phyloP scores from a whole-genome alignment of 2,797 vertebrate species.

The Pogoniulus pusillus region DNA sequence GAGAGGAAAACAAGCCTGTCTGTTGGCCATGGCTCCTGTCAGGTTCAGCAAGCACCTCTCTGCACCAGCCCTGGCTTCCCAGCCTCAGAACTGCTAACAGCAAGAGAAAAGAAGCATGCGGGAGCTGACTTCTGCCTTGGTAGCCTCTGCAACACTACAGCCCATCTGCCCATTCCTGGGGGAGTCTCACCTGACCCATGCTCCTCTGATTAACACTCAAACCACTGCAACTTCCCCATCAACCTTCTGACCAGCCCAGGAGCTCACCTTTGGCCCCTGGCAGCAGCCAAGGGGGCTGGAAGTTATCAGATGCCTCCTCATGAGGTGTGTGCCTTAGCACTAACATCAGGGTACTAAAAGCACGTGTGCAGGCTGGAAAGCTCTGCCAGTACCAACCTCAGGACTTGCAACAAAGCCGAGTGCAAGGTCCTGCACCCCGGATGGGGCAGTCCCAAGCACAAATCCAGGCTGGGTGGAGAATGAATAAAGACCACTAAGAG shows the following conservation, averaged over 20 bases:
- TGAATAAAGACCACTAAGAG: no score
- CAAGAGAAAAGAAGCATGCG: background rate
- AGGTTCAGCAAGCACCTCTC: background rate
- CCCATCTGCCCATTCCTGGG: background rate
- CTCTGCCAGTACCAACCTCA: no score
- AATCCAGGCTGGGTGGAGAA: no score
- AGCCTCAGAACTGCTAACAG: background rate
- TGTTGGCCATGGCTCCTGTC: background rate
- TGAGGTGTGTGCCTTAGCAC: accelerated
- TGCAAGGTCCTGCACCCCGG: no score
- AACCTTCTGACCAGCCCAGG: background rate
- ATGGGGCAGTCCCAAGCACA: no score
- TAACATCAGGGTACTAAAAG: background rate
- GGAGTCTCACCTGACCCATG: background rate
- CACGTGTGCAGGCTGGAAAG: no score
- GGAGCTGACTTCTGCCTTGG: background rate
- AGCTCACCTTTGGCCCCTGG: background rate
- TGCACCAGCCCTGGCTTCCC: background rate
- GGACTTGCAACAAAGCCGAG: no score
- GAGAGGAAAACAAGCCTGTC: background rate
- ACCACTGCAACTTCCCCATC: background rate
- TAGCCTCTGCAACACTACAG: background rate
- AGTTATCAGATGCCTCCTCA: background rate
- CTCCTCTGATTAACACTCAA: background rate
- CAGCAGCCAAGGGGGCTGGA: background rate